Conservation (phyloP, 2,888 invertebrate species). For the Mellilla xanthometata region DNA sequence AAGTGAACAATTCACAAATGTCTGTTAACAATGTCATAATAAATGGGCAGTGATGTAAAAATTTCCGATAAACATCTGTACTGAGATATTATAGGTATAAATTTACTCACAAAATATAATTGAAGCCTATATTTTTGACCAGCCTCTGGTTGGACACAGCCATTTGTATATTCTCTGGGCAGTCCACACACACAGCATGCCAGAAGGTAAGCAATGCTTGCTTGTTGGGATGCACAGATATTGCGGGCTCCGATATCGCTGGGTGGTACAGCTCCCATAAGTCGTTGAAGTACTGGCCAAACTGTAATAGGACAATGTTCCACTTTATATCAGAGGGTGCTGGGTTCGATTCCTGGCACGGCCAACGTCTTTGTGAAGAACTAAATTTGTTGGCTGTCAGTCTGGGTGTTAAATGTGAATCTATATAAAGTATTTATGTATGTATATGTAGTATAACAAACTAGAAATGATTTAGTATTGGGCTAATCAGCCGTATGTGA, state of each 20-base stretch:
- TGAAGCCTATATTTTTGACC: slow-evolving; percentile 97
- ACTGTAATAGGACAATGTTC: slow-evolving; percentile 81
- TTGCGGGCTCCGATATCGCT: slow-evolving; percentile 95
- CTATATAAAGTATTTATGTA: too few species aligned
- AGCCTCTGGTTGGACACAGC: slow-evolving; percentile 94
- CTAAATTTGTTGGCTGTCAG: too few species aligned
- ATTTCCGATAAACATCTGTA: too few species aligned
- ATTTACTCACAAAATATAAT: slow-evolving; percentile 93
- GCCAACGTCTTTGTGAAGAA: too few species aligned
- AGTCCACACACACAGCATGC: slow-evolving; percentile 96
- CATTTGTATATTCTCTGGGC: slow-evolving; percentile 95
- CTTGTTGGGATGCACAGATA: slow-evolving; percentile 97
- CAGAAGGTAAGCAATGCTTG: slow-evolving; percentile 96
- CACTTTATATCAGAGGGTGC: neutral
- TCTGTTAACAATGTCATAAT: too few species aligned
- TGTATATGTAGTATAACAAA: too few species aligned
- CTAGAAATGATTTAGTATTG: too few species aligned
- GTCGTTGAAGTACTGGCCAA: slow-evolving; percentile 95
- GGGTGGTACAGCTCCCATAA: slow-evolving; percentile 98
- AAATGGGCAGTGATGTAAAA: too few species aligned
- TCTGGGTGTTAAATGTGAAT: too few species aligned
- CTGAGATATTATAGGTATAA: neutral
- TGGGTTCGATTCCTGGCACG: too few species aligned
- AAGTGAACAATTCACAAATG: too few species aligned
- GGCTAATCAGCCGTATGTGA: too few species aligned